Conservation (phyloP, 2,888 invertebrate species). For the Anorthoa munda region DNA sequence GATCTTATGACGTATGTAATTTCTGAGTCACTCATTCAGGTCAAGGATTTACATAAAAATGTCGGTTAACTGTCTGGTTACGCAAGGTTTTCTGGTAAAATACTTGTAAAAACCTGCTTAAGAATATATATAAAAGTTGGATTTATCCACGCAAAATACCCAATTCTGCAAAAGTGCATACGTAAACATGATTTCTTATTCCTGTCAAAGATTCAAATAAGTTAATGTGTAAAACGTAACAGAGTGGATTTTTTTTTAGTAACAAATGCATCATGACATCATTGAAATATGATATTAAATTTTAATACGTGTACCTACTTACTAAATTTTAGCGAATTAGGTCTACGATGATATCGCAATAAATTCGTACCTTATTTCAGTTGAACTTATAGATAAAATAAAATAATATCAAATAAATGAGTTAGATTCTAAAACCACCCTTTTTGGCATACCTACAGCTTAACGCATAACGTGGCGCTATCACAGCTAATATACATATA, state of each 20-base stretch:
- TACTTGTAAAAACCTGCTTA: conserved; percentile 15
- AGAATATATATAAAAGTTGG: background rate
- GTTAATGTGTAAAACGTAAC: background rate
- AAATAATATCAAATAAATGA: too few species aligned
- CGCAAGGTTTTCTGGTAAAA: background rate
- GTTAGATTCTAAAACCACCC: too few species aligned
- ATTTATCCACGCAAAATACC: background rate
- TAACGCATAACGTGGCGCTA: background rate
- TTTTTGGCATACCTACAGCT: background rate
- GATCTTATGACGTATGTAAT: conserved; percentile 5
- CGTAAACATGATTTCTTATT: background rate
- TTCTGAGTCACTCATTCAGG: conserved; percentile 11
- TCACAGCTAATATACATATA: background rate
- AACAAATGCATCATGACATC: background rate
- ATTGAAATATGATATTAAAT: background rate
- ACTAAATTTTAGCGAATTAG: too few species aligned
- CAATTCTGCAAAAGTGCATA: background rate
- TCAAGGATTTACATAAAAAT: conserved; percentile 15
- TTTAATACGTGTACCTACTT: too few species aligned
- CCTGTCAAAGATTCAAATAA: background rate
- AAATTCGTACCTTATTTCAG: too few species aligned
- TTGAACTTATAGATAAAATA: too few species aligned
- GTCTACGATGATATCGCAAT: too few species aligned
- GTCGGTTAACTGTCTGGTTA: background rate
- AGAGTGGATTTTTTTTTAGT: conserved; percentile 8